Conservation (phyloP, 2,797 vertebrate genomes). For the Anguilla anguilla region DNA sequence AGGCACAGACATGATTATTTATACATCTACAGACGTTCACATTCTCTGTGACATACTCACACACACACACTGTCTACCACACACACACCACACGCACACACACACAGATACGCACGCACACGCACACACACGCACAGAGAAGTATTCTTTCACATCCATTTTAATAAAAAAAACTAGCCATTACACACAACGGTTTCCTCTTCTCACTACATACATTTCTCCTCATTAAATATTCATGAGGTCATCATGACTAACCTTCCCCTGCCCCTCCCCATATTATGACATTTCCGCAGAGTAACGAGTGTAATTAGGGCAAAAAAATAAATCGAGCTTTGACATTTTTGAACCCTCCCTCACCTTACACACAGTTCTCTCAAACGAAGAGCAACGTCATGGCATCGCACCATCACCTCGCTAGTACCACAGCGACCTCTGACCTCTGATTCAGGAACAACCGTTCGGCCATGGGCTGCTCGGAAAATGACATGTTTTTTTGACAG, state of each 20-base stretch:
- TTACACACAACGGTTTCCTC: background rate
- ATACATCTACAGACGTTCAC: background rate
- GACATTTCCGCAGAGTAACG: slow-evolving; percentile 14
- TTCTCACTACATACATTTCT: background rate
- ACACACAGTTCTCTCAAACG: background rate
- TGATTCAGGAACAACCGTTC: background rate
- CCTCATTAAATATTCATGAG: slow-evolving; percentile 14
- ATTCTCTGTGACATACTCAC: background rate
- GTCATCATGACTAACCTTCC: background rate
- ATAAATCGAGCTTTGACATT: background rate
- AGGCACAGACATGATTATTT: background rate
- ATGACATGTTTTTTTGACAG: background rate
- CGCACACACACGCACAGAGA: background rate
- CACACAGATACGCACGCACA: background rate
- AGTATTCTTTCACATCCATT: background rate
- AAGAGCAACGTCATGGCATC: background rate
- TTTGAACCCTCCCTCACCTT: background rate
- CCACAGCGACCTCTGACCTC: background rate
- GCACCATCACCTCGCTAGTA: background rate
- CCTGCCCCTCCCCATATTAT: background rate
- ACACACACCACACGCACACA: background rate
- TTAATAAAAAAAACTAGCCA: background rate
- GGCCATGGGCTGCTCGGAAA: background rate
- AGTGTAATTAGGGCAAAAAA: slow-evolving; percentile 4
- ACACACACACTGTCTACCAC: background rate